These are phyloP conservation scores for Hylaeus volcanicus DNA, from an alignment of 1,140 invertebrate genomes.

Conservation along the genomic window DNA sequence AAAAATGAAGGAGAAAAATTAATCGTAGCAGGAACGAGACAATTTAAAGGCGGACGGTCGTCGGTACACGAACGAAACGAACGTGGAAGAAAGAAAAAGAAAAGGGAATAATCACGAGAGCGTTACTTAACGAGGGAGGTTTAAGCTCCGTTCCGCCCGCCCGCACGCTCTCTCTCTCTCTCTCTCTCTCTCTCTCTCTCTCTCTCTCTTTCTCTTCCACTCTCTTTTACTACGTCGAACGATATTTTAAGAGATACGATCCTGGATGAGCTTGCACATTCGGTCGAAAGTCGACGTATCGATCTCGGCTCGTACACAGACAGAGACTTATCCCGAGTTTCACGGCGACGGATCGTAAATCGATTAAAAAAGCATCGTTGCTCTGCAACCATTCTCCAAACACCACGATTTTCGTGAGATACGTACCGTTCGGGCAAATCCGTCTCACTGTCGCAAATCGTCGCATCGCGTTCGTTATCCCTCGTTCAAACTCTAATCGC, in stretches of 20 bases:
- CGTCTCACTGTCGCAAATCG: too few relatives aligned
- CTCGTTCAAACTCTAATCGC: too few relatives aligned
- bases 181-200: too few relatives aligned
- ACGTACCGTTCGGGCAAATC: too few relatives aligned
- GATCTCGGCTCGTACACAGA: conserved; percentile 18
- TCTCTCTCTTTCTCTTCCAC: too few relatives aligned
- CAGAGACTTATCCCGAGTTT: conserved; percentile 18
- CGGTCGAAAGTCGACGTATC: conserved; percentile 61
- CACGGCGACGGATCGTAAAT: conserved; percentile 22
- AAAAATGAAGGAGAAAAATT: conserved; percentile 5
- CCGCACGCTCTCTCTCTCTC: conserved; percentile 38
- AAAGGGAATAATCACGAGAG: conserved; percentile 41
- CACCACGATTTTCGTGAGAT: too few relatives aligned
- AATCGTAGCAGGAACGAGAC: conserved; percentile 37
- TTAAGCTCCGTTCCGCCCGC: conserved; percentile 66
- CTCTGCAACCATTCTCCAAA: too few relatives aligned
- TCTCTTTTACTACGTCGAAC: conserved; percentile 62
- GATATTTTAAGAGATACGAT: conserved; percentile 72
- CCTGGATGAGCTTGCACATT: conserved; percentile 75
- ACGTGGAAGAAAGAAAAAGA: background rate
- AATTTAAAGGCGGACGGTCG: conserved; percentile 31
- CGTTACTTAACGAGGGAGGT: conserved; percentile 49
- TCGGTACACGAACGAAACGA: background rate
- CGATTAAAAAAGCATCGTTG: conserved; percentile 11
- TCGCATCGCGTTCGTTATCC: too few relatives aligned